Evolutionary conservation across 2,888 invertebrate genomes (phyloP), one percentile per base, ranked within the genome.

Genomic region (Branchellion lobata): DNA sequence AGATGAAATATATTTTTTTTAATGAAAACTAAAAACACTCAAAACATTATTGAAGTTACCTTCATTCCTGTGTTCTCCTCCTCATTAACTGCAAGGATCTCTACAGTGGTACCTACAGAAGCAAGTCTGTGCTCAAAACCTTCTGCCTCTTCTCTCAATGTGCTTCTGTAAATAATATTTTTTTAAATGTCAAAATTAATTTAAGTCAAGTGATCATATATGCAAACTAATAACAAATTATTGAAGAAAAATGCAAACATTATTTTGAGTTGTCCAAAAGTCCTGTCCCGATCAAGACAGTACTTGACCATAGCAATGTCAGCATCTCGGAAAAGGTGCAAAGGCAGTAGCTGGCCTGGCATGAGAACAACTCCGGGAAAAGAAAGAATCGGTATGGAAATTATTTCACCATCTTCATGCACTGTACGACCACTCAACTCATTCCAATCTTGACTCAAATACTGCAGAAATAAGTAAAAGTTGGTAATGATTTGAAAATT

Each of bases 341-440:
- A 89, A 0, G 94, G 94, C 33, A 94, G 87, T 0, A 92, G 92
- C 87, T 93, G 93, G 0, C 93, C 93, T 8, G 94, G 94, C 82
- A 93, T 91, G 24, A 91, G 86, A 34, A 93, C 90, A 75, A 93
- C 85, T 14, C 86, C 85, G 65, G 90, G 89, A 81, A 91, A 89
- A 71, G 90, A 87, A 51, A 92, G 88, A 73, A 92, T 85, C 2
- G 92, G 91, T 81, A 92, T 85, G 75, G 82, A 84, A 14, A 88
- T 82, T 53, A 83, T 84, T 21, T 84, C 89, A 65, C 87, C 87
- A 82, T 92, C 91, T 47, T 89, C 89, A 73, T 91, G 86, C 81
- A 92, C 88, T 47, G 91, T 91, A n/a, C 92, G 89, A 0, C 92
- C 92, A 8, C 90, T 88, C 1, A 92, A 87, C 71, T 91, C 91